phyloP scores from a whole-genome alignment of 2,797 vertebrate species.

The Sebastes goodei region DNA sequence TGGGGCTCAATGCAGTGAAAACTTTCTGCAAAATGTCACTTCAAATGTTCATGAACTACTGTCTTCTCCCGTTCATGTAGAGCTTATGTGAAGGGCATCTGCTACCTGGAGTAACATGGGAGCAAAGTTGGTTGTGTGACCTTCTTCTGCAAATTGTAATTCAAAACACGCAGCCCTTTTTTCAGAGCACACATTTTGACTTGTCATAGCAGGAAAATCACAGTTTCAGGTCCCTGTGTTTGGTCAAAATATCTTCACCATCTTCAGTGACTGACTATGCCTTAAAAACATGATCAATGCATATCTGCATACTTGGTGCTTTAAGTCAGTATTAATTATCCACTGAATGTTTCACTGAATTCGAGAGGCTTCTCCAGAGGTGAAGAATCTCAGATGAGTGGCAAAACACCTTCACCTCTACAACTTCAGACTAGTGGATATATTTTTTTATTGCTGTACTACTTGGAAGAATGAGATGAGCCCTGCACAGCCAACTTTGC shows the following conservation, averaged over 20 bases:
- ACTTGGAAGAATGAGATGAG: not conserved
- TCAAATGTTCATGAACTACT: not conserved
- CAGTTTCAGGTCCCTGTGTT: not conserved
- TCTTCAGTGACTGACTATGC: not conserved
- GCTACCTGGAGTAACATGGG: not conserved
- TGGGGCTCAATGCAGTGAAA: not conserved
- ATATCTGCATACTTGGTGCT: not conserved
- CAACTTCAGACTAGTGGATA: not conserved
- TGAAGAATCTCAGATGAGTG: not conserved
- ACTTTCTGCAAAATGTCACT: not conserved
- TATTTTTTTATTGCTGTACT: not conserved
- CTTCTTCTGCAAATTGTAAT: slow-evolving; percentile 17
- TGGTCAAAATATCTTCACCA: not conserved
- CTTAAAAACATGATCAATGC: not conserved
- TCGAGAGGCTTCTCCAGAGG: not conserved
- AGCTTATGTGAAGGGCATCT: slow-evolving; percentile 1
- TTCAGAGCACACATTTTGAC: not conserved
- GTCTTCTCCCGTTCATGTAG: not conserved
- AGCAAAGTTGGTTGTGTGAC: not conserved
- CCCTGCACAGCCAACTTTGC: not conserved
- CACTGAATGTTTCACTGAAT: not conserved
- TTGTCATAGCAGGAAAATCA: not conserved
- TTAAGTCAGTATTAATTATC: not conserved
- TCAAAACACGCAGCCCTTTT: slow-evolving; percentile 21
- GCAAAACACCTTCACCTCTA: not conserved